phyloP scores from a whole-genome alignment of 2,113 vertebrate genomes.

The Typhlomys cinereus region DNA sequence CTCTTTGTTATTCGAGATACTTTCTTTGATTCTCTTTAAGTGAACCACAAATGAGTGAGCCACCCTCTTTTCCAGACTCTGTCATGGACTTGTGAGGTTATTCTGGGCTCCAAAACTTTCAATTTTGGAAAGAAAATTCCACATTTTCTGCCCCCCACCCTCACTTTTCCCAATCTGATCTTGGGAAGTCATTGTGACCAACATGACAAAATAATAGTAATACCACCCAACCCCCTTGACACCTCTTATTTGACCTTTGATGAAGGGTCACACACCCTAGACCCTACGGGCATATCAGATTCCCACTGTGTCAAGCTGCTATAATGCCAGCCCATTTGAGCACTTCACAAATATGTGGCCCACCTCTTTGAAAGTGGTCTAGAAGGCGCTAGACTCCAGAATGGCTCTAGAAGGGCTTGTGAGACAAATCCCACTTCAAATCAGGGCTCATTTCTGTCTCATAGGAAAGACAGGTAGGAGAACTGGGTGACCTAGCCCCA shows the following conservation, averaged over 20 bases:
- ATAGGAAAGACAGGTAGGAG: background rate
- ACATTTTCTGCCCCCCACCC: background rate
- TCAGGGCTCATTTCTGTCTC: background rate
- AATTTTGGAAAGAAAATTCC: background rate
- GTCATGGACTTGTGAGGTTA: background rate
- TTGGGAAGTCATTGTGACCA: background rate
- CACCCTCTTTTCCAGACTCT: accelerated
- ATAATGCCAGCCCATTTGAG: background rate
- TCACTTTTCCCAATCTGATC: background rate
- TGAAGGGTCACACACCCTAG: background rate
- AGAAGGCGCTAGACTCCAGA: too few species aligned
- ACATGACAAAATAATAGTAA: background rate
- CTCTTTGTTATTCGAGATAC: background rate
- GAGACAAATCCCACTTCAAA: background rate
- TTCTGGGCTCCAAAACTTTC: background rate
- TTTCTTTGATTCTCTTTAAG: background rate
- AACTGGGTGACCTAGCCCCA: background rate
- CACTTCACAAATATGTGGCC: accelerated
- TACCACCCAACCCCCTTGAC: background rate
- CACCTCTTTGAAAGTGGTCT: background rate
- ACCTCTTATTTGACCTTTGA: background rate
- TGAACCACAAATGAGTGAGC: background rate
- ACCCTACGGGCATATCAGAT: background rate
- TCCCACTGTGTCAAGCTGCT: background rate
- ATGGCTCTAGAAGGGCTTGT: accelerated